Evolutionary conservation across 1,140 invertebrate genomes (phyloP).

Genomic region (Cephus cinctus): DNA sequence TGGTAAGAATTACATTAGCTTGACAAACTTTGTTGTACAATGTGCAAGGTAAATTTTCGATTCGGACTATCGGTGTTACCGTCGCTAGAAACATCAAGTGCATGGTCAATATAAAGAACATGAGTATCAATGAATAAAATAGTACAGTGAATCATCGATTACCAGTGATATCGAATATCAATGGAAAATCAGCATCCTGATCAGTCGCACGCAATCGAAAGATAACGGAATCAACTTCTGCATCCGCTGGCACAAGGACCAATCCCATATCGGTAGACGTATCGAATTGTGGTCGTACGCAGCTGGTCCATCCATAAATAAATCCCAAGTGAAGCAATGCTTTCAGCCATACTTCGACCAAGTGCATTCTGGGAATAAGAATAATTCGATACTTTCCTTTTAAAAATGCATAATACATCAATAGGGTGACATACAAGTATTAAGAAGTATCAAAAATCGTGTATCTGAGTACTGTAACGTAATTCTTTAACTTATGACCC

Average conservation of each 20-base stretch:
- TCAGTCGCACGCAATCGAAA: conserved; percentile 84
- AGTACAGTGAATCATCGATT: conserved; percentile 33
- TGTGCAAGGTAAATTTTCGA: conserved; percentile 78
- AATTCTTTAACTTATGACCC: too few relatives aligned
- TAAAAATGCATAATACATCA: too few relatives aligned
- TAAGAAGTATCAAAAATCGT: too few relatives aligned
- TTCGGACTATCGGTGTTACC: conserved; percentile 68
- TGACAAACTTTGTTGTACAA: conserved; percentile 81
- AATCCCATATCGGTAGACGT: conserved; percentile 76
- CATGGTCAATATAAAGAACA: too few relatives aligned
- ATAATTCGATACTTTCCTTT: too few relatives aligned
- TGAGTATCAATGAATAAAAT: too few relatives aligned
- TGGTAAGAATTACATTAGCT: conserved; percentile 77
- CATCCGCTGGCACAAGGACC: conserved; percentile 78
- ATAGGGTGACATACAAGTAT: too few relatives aligned
- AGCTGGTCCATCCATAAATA: conserved; percentile 37
- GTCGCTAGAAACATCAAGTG: conserved; percentile 61
- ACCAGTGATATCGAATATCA: conserved; percentile 77
- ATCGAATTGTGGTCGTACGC: conserved; percentile 76
- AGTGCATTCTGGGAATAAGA: conserved; percentile 46
- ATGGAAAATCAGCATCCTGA: conserved; percentile 82
- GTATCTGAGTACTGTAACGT: too few relatives aligned
- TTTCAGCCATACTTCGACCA: conserved; percentile 48
- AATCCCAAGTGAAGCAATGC: conserved; percentile 51
- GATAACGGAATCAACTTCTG: conserved; percentile 77